Conservation (phyloP, 2,113 vertebrate species). For the Macaca fascicularis region DNA sequence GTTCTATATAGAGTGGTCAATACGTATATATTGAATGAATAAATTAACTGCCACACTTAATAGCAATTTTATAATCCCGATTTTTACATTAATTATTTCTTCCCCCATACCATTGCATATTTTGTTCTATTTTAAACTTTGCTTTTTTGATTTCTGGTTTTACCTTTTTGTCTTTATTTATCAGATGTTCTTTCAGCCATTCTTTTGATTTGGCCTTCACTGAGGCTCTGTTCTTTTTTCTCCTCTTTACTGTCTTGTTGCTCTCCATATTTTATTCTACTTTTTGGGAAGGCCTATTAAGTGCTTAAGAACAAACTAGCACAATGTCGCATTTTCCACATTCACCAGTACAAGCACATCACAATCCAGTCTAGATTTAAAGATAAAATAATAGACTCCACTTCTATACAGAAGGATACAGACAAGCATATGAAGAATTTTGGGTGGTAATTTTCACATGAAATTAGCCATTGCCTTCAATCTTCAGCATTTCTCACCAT, state of each 20-base stretch:
- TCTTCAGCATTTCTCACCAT: neutral
- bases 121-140: neutral
- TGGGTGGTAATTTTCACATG: neutral
- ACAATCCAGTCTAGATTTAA: neutral
- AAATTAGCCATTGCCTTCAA: neutral
- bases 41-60: neutral
- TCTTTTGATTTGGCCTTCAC: neutral
- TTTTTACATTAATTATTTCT: neutral
- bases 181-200: neutral
- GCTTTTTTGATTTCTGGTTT: neutral
- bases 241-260: neutral
- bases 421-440: neutral
- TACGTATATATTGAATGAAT: neutral
- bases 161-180: neutral
- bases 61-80: neutral
- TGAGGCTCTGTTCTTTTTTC: accelerated
- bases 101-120: neutral
- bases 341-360: neutral
- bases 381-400: neutral
- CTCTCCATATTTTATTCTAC: neutral
- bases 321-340: neutral
- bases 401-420: neutral
- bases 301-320: neutral
- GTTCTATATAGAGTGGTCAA: neutral
- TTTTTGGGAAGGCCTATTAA: neutral